phyloP scores from a whole-genome alignment of 2,797 vertebrate species.

The Sebastiscus albofasciatus region DNA sequence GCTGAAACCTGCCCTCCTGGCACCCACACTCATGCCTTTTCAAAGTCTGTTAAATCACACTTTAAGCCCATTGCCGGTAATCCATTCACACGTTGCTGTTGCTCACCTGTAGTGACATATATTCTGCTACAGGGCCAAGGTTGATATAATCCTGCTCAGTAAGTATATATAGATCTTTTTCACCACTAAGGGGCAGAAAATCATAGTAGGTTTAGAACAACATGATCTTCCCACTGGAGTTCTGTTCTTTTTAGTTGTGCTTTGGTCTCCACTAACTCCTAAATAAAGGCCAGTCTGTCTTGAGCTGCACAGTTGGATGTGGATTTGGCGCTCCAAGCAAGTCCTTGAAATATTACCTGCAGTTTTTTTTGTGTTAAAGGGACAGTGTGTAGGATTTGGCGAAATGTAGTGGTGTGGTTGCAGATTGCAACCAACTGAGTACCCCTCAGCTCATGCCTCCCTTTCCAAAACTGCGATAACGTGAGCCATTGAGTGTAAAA shows the following conservation, averaged over 20 bases:
- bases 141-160: not conserved
- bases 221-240: not conserved
- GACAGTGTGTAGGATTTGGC: too few relatives aligned
- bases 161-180: not conserved
- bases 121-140: not conserved
- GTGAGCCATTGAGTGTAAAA: too few relatives aligned
- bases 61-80: constrained; percentile 7
- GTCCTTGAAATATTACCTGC: not conserved
- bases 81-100: not conserved
- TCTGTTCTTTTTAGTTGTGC: not conserved
- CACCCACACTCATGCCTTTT: constrained; percentile 7
- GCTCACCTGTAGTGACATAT: not conserved
- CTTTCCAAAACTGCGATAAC: too few relatives aligned
- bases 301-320: not conserved
- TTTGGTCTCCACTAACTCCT: constrained; percentile 1
- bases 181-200: not conserved
- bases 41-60: constrained; percentile 18
- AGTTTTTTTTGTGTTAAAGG: not conserved
- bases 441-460: too few relatives aligned
- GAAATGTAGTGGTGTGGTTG: too few relatives aligned
- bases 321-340: not conserved
- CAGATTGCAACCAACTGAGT: too few relatives aligned
- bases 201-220: not conserved
- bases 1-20: not conserved
- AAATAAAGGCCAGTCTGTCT: not conserved